A percentile compares a stretch with the other conserved stretches of the same genome.
Conservation (phyloP, 2,797 vertebrate genomes). For the Fratercula arctica region DNA sequence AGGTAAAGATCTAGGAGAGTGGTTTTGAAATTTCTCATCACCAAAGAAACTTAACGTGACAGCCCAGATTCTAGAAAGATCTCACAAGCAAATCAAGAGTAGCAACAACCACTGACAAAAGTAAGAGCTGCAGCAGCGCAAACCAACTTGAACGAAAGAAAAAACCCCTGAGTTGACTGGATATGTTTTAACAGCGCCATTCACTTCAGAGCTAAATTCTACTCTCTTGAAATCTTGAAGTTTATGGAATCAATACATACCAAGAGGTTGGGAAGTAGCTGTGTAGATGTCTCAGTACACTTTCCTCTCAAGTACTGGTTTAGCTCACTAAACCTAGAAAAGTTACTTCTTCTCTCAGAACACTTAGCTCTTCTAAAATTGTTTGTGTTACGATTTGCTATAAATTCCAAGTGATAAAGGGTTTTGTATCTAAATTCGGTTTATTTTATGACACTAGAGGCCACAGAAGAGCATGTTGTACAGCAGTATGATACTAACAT, state of each 20-base stretch:
- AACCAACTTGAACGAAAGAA: not conserved
- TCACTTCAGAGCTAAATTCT: not conserved
- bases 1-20: not conserved
- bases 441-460: conserved; percentile 1
- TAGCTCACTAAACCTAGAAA: not conserved
- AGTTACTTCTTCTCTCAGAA: not conserved
- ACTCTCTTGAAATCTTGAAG: not conserved
- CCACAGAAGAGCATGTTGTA: not conserved
- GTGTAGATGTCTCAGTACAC: not conserved
- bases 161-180: not conserved
- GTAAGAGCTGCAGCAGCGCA: not conserved
- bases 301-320: not conserved
- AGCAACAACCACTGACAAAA: not conserved
- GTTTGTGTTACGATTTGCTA: conserved; percentile 11
- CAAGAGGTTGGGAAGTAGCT: not conserved
- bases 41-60: not conserved
- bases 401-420: conserved; percentile 19
- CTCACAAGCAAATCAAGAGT: not conserved
- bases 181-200: not conserved
- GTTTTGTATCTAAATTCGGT: conserved; percentile 33
- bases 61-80: not conserved
- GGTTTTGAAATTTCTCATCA: not conserved
- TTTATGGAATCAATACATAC: not conserved
- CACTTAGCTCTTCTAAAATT: not conserved
- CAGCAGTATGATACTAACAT: not conserved